Base-by-base conservation (phyloP, 92 coral and sea anemone genomes). In the Virgularia gustaviana region DNA sequence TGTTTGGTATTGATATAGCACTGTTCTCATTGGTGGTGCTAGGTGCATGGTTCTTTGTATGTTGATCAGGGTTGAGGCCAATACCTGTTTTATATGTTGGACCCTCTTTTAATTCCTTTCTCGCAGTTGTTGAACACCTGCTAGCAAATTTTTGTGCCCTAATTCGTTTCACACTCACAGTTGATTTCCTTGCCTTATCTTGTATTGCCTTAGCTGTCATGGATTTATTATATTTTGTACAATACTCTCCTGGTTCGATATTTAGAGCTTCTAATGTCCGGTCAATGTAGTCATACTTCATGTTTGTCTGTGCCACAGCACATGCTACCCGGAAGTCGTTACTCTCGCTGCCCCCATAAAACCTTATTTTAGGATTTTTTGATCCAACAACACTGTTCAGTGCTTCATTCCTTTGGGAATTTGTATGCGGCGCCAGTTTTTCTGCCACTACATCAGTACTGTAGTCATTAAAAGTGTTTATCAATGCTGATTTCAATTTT, bases 21-120 rank as follows among this genome's bases (percentile, higher is more conserved):
- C 39, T 49, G 19, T 32, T 61, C 1, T 24, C 37, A n/a, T 1
- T 31, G 4, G 30, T 9, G 18, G 11, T 16, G 2, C 39, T 49
- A 9, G 24, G 1, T 30, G 16, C 1, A 39, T 19, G 1, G 19
- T 11, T 32, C 24, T 32, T n/a, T 32, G 58, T 61, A 63, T 11
- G 11, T 30, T 37, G 36, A 10, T 54, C 31, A 83, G n/a, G n/a
- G 42, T 74, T 74, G 2, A 78, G 78, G 6, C 81, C 81, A 44
- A 84, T 55, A 16, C 34, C 32, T 29, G 68, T 65, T 61, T 44
- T 62, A 51, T 84, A 84, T 38, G 63, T 63, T 37, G 12, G 37
- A 11, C 85, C 85, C 52, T 68, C 85, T 66, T 52, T 73, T 16
- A 75, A 63, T 29, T 83, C 88, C 29, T 64, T 64, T 24, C 32